Evolutionary conservation across 2,113 vertebrate genomes (phyloP).

Genomic region (Etheostoma cragini): DNA sequence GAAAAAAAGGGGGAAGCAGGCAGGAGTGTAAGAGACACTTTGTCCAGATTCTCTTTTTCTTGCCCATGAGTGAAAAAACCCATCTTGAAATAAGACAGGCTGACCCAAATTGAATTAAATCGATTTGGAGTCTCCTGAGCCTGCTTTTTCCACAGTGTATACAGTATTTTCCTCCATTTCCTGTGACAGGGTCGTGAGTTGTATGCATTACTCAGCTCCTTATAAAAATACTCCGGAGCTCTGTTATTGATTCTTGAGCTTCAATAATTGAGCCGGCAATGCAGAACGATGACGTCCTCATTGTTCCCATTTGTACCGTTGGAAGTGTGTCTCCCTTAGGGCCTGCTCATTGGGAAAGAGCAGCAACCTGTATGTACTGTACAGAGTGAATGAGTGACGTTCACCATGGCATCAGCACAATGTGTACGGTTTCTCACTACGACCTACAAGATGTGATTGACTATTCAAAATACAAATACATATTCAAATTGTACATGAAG

Average conservation of each 20-base stretch:
- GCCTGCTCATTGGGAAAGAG: slow-evolving; percentile 1
- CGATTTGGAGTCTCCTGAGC: slow-evolving; percentile 74
- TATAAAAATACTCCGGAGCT: slow-evolving; percentile 70
- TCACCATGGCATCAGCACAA: slow-evolving; percentile 52
- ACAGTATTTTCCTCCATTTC: slow-evolving; percentile 76
- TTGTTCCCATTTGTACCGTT: slow-evolving; percentile 64
- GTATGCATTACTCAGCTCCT: slow-evolving; percentile 76
- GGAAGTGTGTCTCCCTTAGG: slow-evolving; percentile 52
- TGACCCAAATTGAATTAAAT: slow-evolving; percentile 80
- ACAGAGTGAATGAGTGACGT: neutral
- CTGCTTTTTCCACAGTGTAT: slow-evolving; percentile 69
- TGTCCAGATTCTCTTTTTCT: slow-evolving; percentile 58
- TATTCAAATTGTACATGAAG: too few relatives aligned
- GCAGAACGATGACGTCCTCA: slow-evolving; percentile 65
- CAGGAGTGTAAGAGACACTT: slow-evolving; percentile 29
- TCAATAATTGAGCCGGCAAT: slow-evolving; percentile 75
- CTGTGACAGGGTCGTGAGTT: slow-evolving; percentile 73
- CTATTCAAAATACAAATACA: too few relatives aligned
- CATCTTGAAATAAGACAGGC: slow-evolving; percentile 72
- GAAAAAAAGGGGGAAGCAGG: neutral
- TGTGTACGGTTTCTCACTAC: slow-evolving; percentile 36
- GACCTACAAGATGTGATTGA: neutral
- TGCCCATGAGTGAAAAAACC: slow-evolving; percentile 52
- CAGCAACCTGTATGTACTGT: neutral
- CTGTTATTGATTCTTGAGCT: slow-evolving; percentile 63